Evolutionary conservation across 2,888 invertebrate genomes (phyloP), one percentile per base, ranked within the genome.

Genomic region (Escarpia spicata): DNA sequence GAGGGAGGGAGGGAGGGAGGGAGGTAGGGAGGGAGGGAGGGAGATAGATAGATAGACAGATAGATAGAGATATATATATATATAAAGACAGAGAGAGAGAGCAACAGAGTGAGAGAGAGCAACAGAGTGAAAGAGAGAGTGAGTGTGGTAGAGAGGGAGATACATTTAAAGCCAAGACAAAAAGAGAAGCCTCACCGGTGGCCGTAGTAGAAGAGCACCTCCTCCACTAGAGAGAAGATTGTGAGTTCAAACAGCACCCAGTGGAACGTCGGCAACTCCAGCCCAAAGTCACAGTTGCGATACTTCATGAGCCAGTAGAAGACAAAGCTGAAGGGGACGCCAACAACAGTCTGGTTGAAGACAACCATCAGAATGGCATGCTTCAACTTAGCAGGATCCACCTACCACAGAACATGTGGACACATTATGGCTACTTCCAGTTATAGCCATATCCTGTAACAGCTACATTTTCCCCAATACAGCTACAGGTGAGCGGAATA

Each of bases 141-240:
- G 37, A 37, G 37, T 37, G 37, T 37, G 37, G 37, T 37, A 37
- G 37, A 37, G 37, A 37, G 37, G 37, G 37, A 37, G 37, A 37
- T 37, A 37, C 37, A 37, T 37, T 37, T 37, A 0, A 0, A 37
- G 37, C 37, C 37, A 37, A 26, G 6, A n/a, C 3, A 15, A n/a
- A 75, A 75, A 19, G 1, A 3, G 6, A 75, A 75, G 26, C 75
- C 75, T 75, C 75, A 98, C 97, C 98, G 97, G 96, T 98, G 98
- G 15, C 98, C 98, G 96, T 98, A 98, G 96, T 98, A 98, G 96
- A 98, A 98, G 92, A 97, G 97, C 94, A 98, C 97, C 96, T 98
- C 98, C 96, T 98, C 98, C 95, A 98, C 97, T 43, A 98, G 96
- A 94, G 98, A 97, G 96, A 97, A 98, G 92, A 98, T 97, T 0